Conservation (phyloP, 2,113 vertebrate species). For the Sciurus niger region DNA sequence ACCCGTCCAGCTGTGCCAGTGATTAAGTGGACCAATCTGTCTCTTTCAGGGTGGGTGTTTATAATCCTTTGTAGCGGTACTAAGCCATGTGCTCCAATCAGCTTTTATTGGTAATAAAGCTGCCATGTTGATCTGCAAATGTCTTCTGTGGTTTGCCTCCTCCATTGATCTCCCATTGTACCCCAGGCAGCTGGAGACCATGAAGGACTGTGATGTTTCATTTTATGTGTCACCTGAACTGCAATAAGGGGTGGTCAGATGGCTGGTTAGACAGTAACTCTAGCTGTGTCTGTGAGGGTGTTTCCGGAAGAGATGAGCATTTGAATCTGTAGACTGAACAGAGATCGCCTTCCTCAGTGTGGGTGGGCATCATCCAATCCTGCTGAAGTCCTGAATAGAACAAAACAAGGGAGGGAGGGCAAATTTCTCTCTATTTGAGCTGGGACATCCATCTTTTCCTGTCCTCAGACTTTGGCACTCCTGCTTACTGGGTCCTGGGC, state of each 20-base stretch:
- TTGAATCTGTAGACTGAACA: too few relatives aligned
- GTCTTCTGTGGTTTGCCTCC: not conserved
- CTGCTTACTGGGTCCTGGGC: not conserved
- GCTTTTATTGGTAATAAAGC: not conserved
- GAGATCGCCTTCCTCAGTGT: not conserved
- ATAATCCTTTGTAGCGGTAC: not conserved
- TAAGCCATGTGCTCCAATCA: not conserved
- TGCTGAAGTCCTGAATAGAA: not conserved
- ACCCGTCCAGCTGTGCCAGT: not conserved
- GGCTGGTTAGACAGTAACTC: not conserved
- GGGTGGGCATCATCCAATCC: not conserved
- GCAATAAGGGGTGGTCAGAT: not conserved
- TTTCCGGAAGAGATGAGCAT: conserved; percentile 5
- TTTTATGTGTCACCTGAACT: not conserved
- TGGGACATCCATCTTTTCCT: not conserved
- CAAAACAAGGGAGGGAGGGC: not conserved
- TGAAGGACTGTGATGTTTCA: not conserved
- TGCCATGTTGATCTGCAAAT: not conserved
- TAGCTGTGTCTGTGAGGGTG: not conserved
- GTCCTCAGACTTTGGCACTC: accelerated
- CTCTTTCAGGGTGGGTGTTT: not conserved
- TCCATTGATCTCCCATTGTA: not conserved
- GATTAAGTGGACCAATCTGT: not conserved
- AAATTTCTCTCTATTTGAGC: not conserved
- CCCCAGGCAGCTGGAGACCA: not conserved